These are phyloP conservation scores for Amphimallon solstitiale DNA, from an alignment of 2,888 invertebrate genomes.

Conservation along the genomic window DNA sequence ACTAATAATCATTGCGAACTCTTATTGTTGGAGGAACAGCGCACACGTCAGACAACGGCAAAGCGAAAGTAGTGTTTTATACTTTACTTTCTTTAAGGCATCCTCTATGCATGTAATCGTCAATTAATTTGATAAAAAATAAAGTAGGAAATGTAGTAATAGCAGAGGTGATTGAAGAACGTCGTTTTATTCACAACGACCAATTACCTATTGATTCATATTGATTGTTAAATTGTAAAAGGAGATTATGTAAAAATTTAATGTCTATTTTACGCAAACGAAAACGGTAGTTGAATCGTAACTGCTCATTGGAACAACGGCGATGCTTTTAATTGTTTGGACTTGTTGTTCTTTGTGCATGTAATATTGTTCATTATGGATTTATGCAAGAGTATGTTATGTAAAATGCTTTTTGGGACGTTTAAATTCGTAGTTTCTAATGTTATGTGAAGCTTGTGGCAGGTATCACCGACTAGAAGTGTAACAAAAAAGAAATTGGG, in stretches of 20 bases:
- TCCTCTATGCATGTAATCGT: not conserved
- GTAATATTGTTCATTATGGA: conserved; percentile 22
- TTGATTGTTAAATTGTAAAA: too few relatives aligned
- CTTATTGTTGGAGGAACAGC: too few relatives aligned
- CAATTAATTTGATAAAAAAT: not conserved
- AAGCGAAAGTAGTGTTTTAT: too few relatives aligned
- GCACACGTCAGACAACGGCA: too few relatives aligned
- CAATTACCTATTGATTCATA: not conserved
- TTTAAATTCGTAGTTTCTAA: conserved; percentile 5
- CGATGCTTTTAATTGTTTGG: conserved; percentile 2
- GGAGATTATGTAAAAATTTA: not conserved
- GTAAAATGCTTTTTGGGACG: too few relatives aligned
- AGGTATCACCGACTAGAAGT: too few relatives aligned
- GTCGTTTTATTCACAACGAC: not conserved
- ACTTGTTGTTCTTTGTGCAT: conserved; percentile 13
- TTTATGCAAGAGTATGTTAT: conserved; percentile 1
- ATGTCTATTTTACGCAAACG: not conserved
- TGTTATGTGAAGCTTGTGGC: too few relatives aligned
- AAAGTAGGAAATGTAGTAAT: conserved; percentile 7
- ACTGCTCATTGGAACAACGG: too few relatives aligned
- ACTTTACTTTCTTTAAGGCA: too few relatives aligned
- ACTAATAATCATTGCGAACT: too few relatives aligned
- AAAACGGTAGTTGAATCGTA: too few relatives aligned
- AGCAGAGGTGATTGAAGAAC: not conserved
- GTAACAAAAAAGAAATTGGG: too few relatives aligned